phyloP scores from a whole-genome alignment of 2,113 vertebrate species.

The Pogonocichla stellata region DNA sequence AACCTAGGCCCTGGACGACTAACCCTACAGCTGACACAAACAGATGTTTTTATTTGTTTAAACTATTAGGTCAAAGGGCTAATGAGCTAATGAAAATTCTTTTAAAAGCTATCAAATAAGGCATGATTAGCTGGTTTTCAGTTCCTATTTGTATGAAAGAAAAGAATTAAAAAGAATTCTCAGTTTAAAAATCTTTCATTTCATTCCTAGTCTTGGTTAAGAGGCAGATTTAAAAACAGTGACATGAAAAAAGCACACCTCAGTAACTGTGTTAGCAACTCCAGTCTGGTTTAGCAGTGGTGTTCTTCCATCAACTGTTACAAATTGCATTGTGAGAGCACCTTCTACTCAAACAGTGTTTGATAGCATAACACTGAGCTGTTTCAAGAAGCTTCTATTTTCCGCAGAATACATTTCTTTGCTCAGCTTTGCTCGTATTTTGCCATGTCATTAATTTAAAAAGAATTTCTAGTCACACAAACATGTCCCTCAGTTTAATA shows the following conservation, averaged over 20 bases:
- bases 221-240: not conserved
- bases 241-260: not conserved
- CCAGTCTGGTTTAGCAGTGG: not conserved
- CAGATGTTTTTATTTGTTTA: slow-evolving; percentile 61
- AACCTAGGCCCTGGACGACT: not conserved
- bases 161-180: not conserved
- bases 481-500: not conserved
- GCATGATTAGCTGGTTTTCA: slow-evolving; percentile 45
- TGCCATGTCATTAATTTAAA: not conserved
- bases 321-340: not conserved
- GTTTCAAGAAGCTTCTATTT: not conserved
- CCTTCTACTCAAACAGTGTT: not conserved
- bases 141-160: not conserved
- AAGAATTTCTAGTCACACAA: not conserved
- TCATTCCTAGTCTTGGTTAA: not conserved
- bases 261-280: not conserved
- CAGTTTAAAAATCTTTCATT: not conserved
- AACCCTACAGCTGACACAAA: slow-evolving; percentile 6
- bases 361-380: not conserved
- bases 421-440: not conserved
- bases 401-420: not conserved
- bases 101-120: slow-evolving; percentile 44
- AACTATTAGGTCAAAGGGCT: slow-evolving; percentile 64
- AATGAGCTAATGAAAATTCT: slow-evolving; percentile 61
- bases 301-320: not conserved